Evolutionary conservation across 2,113 vertebrate species (phyloP).

Genomic region (Damaliscus lunatus): DNA sequence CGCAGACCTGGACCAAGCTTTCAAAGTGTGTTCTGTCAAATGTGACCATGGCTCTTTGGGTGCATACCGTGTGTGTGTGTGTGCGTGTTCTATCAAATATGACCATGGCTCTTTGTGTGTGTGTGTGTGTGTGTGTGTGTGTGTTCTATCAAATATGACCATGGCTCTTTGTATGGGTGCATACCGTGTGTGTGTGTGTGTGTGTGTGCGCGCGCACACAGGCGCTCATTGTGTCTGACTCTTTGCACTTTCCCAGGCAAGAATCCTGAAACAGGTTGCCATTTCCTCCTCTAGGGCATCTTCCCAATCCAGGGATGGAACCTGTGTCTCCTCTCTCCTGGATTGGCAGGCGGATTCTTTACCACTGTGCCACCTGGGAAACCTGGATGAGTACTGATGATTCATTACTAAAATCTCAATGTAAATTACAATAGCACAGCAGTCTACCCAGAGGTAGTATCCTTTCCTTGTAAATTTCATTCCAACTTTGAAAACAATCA

Average conservation of each 20-base stretch:
- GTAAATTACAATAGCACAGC: rapidly evolving
- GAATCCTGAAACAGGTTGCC: neutral
- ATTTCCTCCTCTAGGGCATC: neutral
- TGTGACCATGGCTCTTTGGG: neutral
- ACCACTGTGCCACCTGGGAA: neutral
- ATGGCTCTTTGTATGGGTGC: neutral
- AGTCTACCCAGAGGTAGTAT: too few relatives aligned
- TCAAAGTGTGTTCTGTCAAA: neutral
- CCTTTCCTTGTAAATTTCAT: neutral
- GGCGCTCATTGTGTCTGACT: rapidly evolving
- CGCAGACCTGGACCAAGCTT: neutral
- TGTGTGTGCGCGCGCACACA: too few relatives aligned
- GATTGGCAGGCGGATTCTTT: neutral
- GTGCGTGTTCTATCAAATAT: neutral
- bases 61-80: neutral
- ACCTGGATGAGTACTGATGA: neutral
- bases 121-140: neutral
- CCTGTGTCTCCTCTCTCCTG: neutral
- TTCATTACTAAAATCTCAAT: neutral
- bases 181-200: neutral
- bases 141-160: neutral
- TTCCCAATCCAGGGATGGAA: neutral
- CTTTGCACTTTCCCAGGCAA: neutral
- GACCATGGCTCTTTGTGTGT: neutral
- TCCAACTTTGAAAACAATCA: neutral